Conservation (phyloP, 2,888 invertebrate species). For the Dorcus hopei region DNA sequence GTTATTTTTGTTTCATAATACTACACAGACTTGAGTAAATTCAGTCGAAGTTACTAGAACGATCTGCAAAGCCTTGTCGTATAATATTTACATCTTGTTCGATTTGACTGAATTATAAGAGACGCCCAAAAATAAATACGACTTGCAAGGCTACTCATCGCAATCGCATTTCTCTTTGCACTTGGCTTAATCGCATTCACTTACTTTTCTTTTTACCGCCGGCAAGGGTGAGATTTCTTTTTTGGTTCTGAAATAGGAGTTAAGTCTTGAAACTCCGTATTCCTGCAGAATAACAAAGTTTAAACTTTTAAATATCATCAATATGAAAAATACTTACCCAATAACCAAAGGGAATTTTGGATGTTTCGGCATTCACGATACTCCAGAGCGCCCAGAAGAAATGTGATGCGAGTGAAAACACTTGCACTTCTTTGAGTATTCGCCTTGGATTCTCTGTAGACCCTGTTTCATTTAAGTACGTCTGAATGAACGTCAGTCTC, state of each 20-base stretch:
- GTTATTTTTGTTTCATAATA: too few species aligned
- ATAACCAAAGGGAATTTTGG: constrained; percentile 91
- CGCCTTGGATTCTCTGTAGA: constrained; percentile 40
- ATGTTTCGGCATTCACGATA: constrained; percentile 80
- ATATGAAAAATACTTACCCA: constrained; percentile 61
- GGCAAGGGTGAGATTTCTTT: constrained; percentile 31
- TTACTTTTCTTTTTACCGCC: constrained; percentile 36
- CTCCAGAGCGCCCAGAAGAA: constrained; percentile 95
- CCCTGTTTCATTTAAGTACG: constrained; percentile 54
- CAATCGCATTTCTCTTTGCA: too few species aligned
- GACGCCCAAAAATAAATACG: too few species aligned
- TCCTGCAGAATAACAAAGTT: constrained; percentile 32
- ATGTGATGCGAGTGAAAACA: constrained; percentile 84
- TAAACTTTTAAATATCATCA: neutral
- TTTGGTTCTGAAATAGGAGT: constrained; percentile 38
- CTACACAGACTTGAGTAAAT: too few species aligned
- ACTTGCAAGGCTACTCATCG: too few species aligned
- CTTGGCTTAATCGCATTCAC: neutral
- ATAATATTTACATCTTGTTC: too few species aligned
- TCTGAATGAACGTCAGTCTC: constrained; percentile 58
- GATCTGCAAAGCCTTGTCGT: too few species aligned
- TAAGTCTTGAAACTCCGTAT: constrained; percentile 36
- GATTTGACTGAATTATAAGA: too few species aligned
- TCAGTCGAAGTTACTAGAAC: too few species aligned
- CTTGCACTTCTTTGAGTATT: constrained; percentile 65